Percentiles rank a stretch among this genome's conserved stretches.
Conservation (phyloP, 1,140 invertebrate species). For the Drosophila ambigua region DNA sequence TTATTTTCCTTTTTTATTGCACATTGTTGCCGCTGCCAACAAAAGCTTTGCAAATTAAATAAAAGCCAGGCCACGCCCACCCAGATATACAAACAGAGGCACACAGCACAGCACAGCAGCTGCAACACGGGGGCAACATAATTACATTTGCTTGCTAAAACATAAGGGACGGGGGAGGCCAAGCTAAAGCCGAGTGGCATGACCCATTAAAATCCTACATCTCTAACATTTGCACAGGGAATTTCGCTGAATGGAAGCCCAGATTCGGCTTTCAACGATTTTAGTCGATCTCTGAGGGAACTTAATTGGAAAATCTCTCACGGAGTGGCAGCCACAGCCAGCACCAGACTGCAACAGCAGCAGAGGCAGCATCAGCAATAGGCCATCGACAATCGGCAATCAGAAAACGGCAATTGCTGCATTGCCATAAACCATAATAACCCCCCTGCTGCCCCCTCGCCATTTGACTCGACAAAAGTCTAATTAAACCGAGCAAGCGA, state of each 20-base stretch:
- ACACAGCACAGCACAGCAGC: not conserved
- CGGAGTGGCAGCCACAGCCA: constrained; percentile 32
- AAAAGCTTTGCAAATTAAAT: constrained; percentile 66
- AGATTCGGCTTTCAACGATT: constrained; percentile 21
- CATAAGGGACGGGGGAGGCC: not conserved
- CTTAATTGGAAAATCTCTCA: constrained; percentile 80
- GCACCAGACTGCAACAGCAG: not conserved
- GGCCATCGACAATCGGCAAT: constrained; percentile 15
- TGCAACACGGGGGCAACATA: constrained; percentile 20
- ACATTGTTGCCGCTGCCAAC: constrained; percentile 59
- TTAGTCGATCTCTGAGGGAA: constrained; percentile 36
- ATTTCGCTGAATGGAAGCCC: constrained; percentile 22
- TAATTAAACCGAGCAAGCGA: constrained; percentile 65
- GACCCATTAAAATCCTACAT: constrained; percentile 49
- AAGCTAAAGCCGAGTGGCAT: constrained; percentile 9
- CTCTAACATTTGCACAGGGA: constrained; percentile 22
- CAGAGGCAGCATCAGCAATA: constrained; percentile 8
- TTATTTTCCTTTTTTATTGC: constrained; percentile 38
- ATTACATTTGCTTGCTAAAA: constrained; percentile 40
- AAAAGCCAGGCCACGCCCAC: constrained; percentile 63
- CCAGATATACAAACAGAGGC: constrained; percentile 9
- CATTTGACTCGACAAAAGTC: constrained; percentile 52
- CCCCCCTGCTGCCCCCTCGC: constrained; percentile 11
- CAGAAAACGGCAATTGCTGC: constrained; percentile 53
- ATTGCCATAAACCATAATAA: constrained; percentile 55